These are phyloP conservation scores for Argya squamiceps DNA, from an alignment of 2,797 vertebrate species.

Conservation along the genomic window DNA sequence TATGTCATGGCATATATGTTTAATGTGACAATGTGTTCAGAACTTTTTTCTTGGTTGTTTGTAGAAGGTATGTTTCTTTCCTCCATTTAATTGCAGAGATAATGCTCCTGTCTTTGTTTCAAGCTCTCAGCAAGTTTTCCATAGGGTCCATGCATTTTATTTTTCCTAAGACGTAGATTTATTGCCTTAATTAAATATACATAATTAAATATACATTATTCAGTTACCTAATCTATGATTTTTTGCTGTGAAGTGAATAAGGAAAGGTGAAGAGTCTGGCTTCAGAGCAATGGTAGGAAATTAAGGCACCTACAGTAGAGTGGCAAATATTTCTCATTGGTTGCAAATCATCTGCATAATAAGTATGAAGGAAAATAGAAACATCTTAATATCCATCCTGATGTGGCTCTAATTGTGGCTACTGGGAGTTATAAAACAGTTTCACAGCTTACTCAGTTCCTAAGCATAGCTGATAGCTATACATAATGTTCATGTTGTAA, in stretches of 20 bases:
- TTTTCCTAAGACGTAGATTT: not conserved
- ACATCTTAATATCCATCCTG: not conserved
- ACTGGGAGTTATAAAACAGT: not conserved
- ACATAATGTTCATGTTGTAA: not conserved
- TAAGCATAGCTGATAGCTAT: not conserved
- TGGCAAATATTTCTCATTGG: not conserved
- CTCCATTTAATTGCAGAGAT: not conserved
- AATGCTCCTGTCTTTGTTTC: not conserved
- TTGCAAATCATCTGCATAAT: slow-evolving; percentile 2
- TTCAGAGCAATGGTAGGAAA: not conserved
- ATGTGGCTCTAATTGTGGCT: not conserved
- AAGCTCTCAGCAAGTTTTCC: not conserved
- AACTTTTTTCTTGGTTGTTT: not conserved
- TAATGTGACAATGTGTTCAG: not conserved
- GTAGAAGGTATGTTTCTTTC: not conserved
- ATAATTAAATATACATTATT: not conserved
- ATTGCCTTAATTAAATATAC: not conserved
- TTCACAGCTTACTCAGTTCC: not conserved
- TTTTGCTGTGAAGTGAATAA: not conserved
- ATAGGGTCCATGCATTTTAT: not conserved
- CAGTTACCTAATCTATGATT: not conserved
- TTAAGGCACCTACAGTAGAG: not conserved
- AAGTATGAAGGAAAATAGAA: slow-evolving; percentile 6
- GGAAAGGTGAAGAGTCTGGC: not conserved
- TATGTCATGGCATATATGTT: not conserved